Evolutionary conservation across 2,113 vertebrate species (phyloP).

Genomic region (Boulengerochromis microlepis): DNA sequence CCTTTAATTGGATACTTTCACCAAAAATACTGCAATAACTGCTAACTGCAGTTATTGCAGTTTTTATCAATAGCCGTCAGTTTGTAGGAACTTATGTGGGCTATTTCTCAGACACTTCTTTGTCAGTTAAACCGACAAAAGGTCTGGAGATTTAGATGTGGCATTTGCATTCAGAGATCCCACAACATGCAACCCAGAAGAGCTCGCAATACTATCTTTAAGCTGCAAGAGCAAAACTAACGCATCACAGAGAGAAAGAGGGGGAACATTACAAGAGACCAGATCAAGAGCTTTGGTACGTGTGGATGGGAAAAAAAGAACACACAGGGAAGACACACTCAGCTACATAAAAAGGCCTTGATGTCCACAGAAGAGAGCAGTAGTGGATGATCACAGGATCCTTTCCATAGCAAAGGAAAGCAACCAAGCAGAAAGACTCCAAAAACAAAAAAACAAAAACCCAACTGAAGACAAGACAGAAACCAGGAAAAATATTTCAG

Average conservation of each 20-base stretch:
- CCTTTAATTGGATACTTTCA: not conserved
- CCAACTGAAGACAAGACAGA: not conserved
- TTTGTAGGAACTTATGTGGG: accelerated
- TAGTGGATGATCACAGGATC: not conserved
- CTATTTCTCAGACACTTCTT: not conserved
- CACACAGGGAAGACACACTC: not conserved
- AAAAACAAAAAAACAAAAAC: not conserved
- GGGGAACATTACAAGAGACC: not conserved
- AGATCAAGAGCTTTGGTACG: not conserved
- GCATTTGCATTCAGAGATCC: not conserved
- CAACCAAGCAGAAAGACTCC: not conserved
- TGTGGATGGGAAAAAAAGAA: not conserved
- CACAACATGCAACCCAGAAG: not conserved
- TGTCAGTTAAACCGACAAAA: not conserved
- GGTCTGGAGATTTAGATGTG: not conserved
- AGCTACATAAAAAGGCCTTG: not conserved
- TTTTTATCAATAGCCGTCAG: not conserved
- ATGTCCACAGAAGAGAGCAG: not conserved
- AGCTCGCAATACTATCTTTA: not conserved
- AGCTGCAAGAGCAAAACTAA: not conserved
- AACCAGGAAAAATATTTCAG: not conserved
- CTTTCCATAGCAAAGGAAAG: not conserved
- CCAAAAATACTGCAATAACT: not conserved
- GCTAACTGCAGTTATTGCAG: not conserved
- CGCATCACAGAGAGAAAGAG: not conserved